Evolutionary conservation across 1,140 invertebrate species (phyloP).

Genomic region (Oreohelix idahoensis): DNA sequence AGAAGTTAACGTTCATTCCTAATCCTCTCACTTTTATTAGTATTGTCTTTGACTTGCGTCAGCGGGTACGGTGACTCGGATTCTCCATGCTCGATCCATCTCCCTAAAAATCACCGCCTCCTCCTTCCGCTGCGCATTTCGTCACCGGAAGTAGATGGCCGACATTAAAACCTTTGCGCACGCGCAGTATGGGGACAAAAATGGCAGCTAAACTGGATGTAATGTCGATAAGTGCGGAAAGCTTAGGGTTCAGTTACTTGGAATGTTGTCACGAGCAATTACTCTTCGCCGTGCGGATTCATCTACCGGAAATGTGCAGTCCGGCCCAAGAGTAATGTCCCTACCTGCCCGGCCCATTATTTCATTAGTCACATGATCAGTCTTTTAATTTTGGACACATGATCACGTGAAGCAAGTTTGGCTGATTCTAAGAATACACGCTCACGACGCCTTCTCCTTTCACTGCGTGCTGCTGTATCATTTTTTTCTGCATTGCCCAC

Average conservation of each 20-base stretch:
- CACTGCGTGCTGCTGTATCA: neutral
- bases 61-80: neutral
- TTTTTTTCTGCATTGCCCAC: neutral
- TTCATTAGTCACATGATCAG: slow-evolving; percentile 18
- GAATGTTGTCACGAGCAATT: slow-evolving; percentile 34
- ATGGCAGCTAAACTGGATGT: slow-evolving; percentile 34
- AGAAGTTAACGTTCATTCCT: neutral
- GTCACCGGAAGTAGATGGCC: slow-evolving; percentile 36
- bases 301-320: slow-evolving; percentile 11
- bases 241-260: slow-evolving; percentile 29
- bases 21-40: slow-evolving; percentile 26
- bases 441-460: neutral
- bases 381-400: slow-evolving; percentile 8
- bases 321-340: neutral
- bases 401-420: neutral
- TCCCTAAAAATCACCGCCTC: slow-evolving; percentile 22
- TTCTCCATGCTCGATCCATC: neutral
- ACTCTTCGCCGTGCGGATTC: neutral
- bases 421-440: neutral
- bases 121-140: slow-evolving; percentile 38
- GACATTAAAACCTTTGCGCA: slow-evolving; percentile 34
- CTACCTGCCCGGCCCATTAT: slow-evolving; percentile 30
- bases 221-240: slow-evolving; percentile 34
- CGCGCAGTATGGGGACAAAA: slow-evolving; percentile 18
- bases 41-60: slow-evolving; percentile 8